These are phyloP conservation scores for Nycticryphes semicollaris DNA, from an alignment of 2,113 vertebrate genomes.

Conservation along the genomic window DNA sequence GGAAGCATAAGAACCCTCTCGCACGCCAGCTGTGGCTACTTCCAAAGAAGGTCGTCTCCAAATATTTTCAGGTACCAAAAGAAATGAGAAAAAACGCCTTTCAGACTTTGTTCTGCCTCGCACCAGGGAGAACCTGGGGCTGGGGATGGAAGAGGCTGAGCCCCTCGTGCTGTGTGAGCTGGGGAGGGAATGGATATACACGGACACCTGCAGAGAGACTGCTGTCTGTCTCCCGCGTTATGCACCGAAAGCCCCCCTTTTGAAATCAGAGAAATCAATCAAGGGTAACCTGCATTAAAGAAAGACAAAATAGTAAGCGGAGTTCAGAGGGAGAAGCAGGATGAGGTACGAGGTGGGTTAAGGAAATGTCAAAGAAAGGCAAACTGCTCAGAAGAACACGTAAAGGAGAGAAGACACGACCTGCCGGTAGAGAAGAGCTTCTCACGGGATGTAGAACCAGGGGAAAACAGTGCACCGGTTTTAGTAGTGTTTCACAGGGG, in stretches of 20 bases:
- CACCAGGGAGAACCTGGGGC: neutral
- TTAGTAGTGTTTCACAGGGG: neutral
- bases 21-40: neutral
- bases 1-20: conserved; percentile 44
- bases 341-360: neutral
- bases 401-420: neutral
- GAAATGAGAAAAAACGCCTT: neutral
- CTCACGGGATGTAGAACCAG: neutral
- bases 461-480: neutral
- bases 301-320: neutral
- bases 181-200: neutral
- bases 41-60: neutral
- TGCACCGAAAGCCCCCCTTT: neutral
- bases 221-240: neutral
- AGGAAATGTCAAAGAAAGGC: neutral
- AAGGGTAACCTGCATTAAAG: neutral
- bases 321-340: neutral
- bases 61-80: neutral
- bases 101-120: neutral
- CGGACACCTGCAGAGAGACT: neutral
- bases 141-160: neutral
- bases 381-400: neutral
- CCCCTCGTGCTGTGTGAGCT: neutral
- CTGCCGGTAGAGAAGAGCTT: neutral
- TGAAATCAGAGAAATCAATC: neutral